Evolutionary conservation across 2,888 invertebrate genomes (phyloP).

Genomic region (Heliothis peltigera): DNA sequence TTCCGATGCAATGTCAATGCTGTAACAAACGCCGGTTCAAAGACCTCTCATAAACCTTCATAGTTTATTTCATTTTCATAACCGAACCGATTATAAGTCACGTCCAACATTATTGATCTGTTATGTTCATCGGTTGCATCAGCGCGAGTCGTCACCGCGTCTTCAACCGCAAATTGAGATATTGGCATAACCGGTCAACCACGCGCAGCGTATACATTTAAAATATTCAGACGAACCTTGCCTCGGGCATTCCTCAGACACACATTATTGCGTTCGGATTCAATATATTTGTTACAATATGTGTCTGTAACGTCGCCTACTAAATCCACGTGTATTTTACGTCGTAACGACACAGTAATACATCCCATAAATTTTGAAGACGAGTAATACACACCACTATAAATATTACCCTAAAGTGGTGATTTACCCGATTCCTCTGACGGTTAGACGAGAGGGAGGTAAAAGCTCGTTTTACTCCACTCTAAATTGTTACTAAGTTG

Average conservation of each 20-base stretch:
- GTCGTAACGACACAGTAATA: conserved; percentile 73
- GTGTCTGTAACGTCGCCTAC: conserved; percentile 22
- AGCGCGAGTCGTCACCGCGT: conserved; percentile 51
- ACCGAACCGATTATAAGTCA: conserved; percentile 44
- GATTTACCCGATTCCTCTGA: conserved; percentile 70
- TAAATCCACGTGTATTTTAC: conserved; percentile 58
- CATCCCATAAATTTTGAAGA: conserved; percentile 76
- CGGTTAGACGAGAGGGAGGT: conserved; percentile 63
- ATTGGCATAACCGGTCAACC: conserved; percentile 63
- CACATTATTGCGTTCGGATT: conserved; percentile 38
- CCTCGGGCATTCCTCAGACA: conserved; percentile 24
- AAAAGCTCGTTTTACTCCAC: conserved; percentile 71
- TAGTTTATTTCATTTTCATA: conserved; percentile 53
- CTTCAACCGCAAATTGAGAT: conserved; percentile 71
- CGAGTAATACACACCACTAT: conserved; percentile 76
- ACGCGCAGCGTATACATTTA: conserved; percentile 41
- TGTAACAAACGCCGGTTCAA: conserved; percentile 43
- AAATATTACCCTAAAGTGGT: conserved; percentile 79
- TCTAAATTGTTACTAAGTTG: conserved; percentile 70
- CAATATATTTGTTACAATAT: conserved; percentile 46
- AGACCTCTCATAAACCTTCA: conserved; percentile 44
- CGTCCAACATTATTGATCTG: conserved; percentile 50
- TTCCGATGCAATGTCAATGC: conserved; percentile 57
- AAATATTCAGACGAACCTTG: conserved; percentile 46
- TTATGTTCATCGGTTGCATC: conserved; percentile 48